Conservation (phyloP, 1,140 invertebrate genomes). For the Gonatopus flavifemur region DNA sequence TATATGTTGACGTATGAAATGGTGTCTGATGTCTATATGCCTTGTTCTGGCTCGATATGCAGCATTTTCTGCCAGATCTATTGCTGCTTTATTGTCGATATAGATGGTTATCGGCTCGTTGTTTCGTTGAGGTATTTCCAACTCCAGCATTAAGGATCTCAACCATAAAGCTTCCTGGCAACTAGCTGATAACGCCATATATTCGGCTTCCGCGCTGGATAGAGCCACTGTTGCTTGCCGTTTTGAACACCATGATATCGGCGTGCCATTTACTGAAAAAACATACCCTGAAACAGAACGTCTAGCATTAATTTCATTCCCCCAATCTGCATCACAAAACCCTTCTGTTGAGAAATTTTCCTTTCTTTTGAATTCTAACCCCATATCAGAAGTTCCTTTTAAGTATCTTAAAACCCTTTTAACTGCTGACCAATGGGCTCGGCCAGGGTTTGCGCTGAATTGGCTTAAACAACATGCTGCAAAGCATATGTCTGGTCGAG, state of each 20-base stretch:
- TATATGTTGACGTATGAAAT: too few species aligned
- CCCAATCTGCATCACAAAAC: constrained; percentile 26
- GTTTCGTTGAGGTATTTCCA: too few species aligned
- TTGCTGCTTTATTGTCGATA: too few species aligned
- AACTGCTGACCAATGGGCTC: constrained; percentile 34
- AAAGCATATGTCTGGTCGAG: constrained; percentile 48
- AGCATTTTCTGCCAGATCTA: too few species aligned
- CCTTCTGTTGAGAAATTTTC: constrained; percentile 2
- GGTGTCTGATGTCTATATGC: too few species aligned
- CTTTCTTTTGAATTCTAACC: constrained; percentile 15
- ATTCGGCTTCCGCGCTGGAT: too few species aligned
- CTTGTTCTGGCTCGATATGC: too few species aligned
- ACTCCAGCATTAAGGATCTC: too few species aligned
- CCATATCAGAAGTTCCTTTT: constrained; percentile 35
- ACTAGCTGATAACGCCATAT: constrained; percentile 21
- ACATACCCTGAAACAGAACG: constrained; percentile 27
- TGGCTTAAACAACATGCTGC: constrained; percentile 35
- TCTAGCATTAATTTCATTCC: constrained; percentile 21
- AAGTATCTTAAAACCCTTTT: constrained; percentile 50
- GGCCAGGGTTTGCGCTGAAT: constrained; percentile 32
- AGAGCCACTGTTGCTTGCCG: constrained; percentile 31
- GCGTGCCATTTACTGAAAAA: constrained; percentile 14
- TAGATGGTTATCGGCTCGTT: too few species aligned
- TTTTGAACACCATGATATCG: constrained; percentile 25
- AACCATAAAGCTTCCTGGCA: too few species aligned